These are phyloP conservation scores for Nymphalis urticae DNA, from an alignment of 2,888 invertebrate species.

Conservation along the genomic window DNA sequence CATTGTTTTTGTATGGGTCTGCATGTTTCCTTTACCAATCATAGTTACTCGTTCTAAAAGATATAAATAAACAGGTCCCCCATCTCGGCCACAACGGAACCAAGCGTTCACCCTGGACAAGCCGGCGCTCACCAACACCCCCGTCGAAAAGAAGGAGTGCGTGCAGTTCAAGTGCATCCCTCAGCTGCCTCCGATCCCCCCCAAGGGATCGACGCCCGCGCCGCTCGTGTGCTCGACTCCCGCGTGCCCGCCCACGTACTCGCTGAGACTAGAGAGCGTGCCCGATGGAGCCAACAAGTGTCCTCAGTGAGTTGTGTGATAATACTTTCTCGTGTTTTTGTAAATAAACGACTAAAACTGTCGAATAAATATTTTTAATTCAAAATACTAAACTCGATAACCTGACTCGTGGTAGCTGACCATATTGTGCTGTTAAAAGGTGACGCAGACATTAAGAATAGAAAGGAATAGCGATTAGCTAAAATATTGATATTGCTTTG, in stretches of 20 bases:
- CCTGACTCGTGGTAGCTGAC: too few species aligned
- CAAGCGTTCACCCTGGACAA: constrained; percentile 65
- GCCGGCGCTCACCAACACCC: constrained; percentile 46
- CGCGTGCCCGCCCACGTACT: constrained; percentile 83
- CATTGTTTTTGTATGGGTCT: not conserved
- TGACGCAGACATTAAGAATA: too few species aligned
- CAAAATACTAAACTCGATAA: too few species aligned
- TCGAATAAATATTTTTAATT: not conserved
- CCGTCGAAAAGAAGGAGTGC: constrained; percentile 59
- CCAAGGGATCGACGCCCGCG: constrained; percentile 51
- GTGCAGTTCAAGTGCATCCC: constrained; percentile 81
- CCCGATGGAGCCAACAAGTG: constrained; percentile 63
- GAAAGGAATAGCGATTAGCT: too few species aligned
- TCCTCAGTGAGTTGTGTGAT: constrained; percentile 63
- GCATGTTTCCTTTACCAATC: not conserved
- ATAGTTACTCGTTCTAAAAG: not conserved
- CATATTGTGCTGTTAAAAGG: too few species aligned
- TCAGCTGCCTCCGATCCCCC: constrained; percentile 69
- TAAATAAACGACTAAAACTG: not conserved
- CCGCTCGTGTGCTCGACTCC: constrained; percentile 70
- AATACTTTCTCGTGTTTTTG: not conserved
- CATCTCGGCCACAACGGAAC: constrained; percentile 49
- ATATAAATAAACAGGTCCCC: constrained; percentile 39
- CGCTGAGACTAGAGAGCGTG: constrained; percentile 71
- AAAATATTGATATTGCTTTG: too few species aligned